phyloP scores from a whole-genome alignment of 2,113 vertebrate genomes.

The Lepus americanus region DNA sequence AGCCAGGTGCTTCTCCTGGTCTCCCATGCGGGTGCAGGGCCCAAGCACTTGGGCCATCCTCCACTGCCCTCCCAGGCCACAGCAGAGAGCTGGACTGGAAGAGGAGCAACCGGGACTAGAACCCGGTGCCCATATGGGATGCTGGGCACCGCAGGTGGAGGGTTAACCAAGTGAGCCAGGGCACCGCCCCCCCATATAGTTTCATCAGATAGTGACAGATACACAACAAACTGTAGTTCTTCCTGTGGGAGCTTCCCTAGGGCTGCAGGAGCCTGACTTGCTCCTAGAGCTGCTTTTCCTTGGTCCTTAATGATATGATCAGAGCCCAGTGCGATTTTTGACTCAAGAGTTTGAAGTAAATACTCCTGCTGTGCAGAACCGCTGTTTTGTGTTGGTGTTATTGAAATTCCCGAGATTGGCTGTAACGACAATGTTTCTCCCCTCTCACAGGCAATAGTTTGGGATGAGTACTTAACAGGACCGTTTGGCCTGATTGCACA shows the following conservation, averaged over 20 bases:
- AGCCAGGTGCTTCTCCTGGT: too few species aligned
- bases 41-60: too few species aligned
- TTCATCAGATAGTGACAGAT: neutral
- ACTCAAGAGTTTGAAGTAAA: neutral
- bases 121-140: too few species aligned
- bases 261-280: neutral
- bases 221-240: neutral
- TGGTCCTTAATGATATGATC: neutral
- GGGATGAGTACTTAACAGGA: constrained; percentile 98
- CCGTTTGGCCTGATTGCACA: constrained; percentile 98
- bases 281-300: neutral
- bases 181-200: too few species aligned
- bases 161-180: too few species aligned
- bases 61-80: neutral
- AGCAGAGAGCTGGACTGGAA: too few species aligned
- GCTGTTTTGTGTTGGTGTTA: neutral
- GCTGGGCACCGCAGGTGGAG: too few species aligned
- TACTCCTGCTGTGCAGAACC: neutral
- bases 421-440: neutral
- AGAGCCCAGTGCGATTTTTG: neutral
- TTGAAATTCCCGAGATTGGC: neutral
- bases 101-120: too few species aligned
- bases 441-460: constrained; percentile 95
- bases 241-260: neutral
- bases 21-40: too few species aligned